Evolutionary conservation across 2,797 vertebrate species (phyloP), one percentile per base, ranked within the genome.

Genomic region (Chromobotia macracanthus): DNA sequence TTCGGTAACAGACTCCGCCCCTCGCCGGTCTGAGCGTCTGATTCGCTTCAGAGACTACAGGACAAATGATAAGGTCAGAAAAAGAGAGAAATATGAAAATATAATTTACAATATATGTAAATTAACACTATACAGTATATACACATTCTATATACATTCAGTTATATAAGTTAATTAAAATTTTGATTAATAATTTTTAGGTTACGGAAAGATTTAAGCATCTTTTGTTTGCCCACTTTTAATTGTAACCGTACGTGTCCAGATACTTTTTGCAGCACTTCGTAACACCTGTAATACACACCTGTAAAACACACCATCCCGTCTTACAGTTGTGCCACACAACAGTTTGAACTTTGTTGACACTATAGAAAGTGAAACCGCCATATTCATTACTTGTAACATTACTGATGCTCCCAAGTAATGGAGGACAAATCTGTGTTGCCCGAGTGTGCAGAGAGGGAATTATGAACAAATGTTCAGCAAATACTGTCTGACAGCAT

Each of bases 1-100:
- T 86, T 98, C 97, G 0, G 97, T 98, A 74, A 98, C 97, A 0
- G 96, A 98, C 88, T 98, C 97, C 0, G 97, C 96, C 1, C 97
- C 97, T 0, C 97, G 94, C 0, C 97, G 94, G 82, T 98, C 97
- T 0, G 96, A 98, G 21, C 97, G 96, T 87, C 98, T 98, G 89
- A 98, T 98, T 74, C 96, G 89, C 90, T 99, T 99, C 87, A 99
- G 87, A 25, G 97, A 98, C 97, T 99, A 84, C 0, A 72, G 5
- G 12, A 51, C 10, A 70, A 53, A 51, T 2, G 5, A 60, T 18
- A 69, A 48, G 13, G 15, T 46, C 19, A 35, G 41, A 44, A 11
- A 64, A 35, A 44, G 16, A 28, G 7, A 53, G 21, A n/a, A 15
- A 13, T n/a, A 31, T 10, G 31, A 44, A 67, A 51, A 44, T 2